phyloP scores from a whole-genome alignment of 2,888 invertebrate species.

The Diarsia mendica region DNA sequence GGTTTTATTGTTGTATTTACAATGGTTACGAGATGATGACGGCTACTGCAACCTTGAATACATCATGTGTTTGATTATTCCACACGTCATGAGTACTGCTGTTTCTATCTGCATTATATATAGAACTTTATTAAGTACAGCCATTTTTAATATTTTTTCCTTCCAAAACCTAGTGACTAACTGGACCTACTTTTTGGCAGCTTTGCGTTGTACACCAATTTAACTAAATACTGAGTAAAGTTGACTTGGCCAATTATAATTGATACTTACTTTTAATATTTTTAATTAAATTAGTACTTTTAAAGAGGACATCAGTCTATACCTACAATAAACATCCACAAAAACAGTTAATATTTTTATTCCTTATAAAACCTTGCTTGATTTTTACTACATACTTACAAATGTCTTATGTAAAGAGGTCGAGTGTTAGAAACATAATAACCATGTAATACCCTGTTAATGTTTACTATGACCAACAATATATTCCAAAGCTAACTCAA shows the following conservation, averaged over 20 bases:
- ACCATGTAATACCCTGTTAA: constrained; percentile 29
- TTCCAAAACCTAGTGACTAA: constrained; percentile 10
- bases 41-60: constrained; percentile 83
- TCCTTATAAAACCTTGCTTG: constrained; percentile 27
- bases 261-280: background rate
- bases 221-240: constrained; percentile 18
- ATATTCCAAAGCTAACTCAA: constrained; percentile 34
- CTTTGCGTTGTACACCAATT: constrained; percentile 8
- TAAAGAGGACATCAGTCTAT: background rate
- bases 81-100: constrained; percentile 81
- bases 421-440: constrained; percentile 36
- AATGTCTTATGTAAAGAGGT: constrained; percentile 31
- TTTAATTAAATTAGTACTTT: background rate
- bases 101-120: constrained; percentile 72
- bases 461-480: constrained; percentile 34
- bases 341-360: background rate
- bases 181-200: constrained; percentile 20
- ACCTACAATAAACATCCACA: constrained; percentile 14
- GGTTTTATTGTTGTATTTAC: constrained; percentile 85
- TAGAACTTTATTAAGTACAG: constrained; percentile 15
- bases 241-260: constrained; percentile 14
- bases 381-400: constrained; percentile 26
- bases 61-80: constrained; percentile 85
- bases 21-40: constrained; percentile 81
- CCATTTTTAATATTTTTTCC: constrained; percentile 50